These are phyloP conservation scores for Catagonus wagneri DNA, from an alignment of 2,113 vertebrate species.

Conservation along the genomic window DNA sequence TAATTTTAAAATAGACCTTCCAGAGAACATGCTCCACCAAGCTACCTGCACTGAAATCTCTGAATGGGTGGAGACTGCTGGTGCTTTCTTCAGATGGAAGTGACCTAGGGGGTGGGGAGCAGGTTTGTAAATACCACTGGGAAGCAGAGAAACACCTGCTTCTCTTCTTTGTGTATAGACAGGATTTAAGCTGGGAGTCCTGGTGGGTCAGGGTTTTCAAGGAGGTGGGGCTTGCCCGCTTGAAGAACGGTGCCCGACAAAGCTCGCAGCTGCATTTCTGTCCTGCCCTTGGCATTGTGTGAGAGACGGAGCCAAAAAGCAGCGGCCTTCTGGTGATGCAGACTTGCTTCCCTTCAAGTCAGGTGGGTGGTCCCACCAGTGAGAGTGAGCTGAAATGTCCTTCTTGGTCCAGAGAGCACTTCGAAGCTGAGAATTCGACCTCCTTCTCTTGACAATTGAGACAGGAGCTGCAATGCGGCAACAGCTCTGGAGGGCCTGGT, in stretches of 20 bases:
- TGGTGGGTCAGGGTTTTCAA: constrained; percentile 72
- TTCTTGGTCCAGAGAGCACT: constrained; percentile 11
- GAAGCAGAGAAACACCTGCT: constrained; percentile 75
- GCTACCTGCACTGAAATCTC: background rate
- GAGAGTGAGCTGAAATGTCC: constrained; percentile 56
- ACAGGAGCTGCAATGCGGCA: background rate
- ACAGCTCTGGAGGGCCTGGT: background rate
- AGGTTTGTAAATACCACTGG: constrained; percentile 69
- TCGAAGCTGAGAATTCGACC: background rate
- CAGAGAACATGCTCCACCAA: background rate
- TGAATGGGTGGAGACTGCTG: background rate
- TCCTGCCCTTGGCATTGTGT: constrained; percentile 67
- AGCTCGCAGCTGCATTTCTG: constrained; percentile 64
- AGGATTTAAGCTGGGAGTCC: constrained; percentile 67
- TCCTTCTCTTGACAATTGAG: background rate
- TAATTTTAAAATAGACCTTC: background rate
- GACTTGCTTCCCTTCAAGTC: constrained; percentile 3
- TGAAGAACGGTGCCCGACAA: too few species aligned
- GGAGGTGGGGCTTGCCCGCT: constrained; percentile 64
- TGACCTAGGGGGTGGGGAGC: constrained; percentile 29
- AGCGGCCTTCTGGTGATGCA: constrained; percentile 56
- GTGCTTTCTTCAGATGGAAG: constrained; percentile 53
- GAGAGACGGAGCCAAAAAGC: constrained; percentile 70
- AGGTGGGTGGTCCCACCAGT: background rate
- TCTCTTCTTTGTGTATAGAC: constrained; percentile 67